phyloP scores from a whole-genome alignment of 2,113 vertebrate species.

The Sander vitreus region DNA sequence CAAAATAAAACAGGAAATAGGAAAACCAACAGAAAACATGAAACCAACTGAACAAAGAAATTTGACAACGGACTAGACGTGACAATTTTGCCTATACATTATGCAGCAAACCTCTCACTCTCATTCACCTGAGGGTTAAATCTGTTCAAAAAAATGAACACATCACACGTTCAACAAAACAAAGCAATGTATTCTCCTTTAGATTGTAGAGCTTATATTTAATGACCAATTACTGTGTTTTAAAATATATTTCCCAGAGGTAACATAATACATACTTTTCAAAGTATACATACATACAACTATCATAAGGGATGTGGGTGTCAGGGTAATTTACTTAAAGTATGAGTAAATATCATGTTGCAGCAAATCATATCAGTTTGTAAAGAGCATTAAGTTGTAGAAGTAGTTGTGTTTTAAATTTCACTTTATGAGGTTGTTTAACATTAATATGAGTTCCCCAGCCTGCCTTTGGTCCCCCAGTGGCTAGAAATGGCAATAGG shows the following conservation, averaged over 20 bases:
- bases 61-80: too few relatives aligned
- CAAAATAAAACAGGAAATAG: too few relatives aligned
- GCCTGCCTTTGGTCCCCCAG: too few relatives aligned
- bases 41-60: too few relatives aligned
- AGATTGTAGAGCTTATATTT: background rate
- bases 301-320: slow-evolving; percentile 1
- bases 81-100: slow-evolving; percentile 12
- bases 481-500: too few relatives aligned
- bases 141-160: background rate
- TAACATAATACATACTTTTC: slow-evolving; percentile 1
- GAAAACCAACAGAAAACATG: too few relatives aligned
- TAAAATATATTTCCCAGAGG: background rate
- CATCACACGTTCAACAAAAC: slow-evolving; percentile 10
- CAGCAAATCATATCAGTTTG: background rate
- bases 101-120: slow-evolving; percentile 9
- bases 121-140: slow-evolving; percentile 20
- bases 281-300: background rate
- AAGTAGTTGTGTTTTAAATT: background rate
- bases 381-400: background rate
- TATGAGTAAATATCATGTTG: background rate
- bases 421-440: too few relatives aligned
- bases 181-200: background rate
- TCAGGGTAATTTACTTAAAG: background rate
- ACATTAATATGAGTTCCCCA: too few relatives aligned
- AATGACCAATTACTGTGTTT: slow-evolving; percentile 3